Evolutionary conservation across 2,113 vertebrate species (phyloP).

Genomic region (Corvus hawaiiensis): DNA sequence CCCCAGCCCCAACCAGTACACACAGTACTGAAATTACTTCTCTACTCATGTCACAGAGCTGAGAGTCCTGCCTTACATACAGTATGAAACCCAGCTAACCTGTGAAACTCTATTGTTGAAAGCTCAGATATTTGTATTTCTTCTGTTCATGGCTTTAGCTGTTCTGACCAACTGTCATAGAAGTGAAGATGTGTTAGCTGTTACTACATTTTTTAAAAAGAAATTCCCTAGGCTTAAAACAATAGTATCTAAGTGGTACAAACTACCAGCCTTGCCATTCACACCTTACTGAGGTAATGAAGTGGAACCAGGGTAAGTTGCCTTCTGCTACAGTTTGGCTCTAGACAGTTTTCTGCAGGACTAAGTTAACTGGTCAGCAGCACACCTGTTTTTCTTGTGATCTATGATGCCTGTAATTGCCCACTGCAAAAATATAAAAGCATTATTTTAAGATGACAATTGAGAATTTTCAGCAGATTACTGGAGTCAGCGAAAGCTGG

Average conservation of each 20-base stretch:
- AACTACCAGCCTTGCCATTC: conserved; percentile 10
- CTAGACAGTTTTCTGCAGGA: conserved; percentile 37
- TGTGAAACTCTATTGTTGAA: background rate
- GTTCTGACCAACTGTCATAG: background rate
- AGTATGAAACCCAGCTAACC: background rate
- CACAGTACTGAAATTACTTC: background rate
- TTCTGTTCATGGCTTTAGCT: background rate
- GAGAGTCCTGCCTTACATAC: background rate
- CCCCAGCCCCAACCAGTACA: background rate
- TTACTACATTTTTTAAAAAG: background rate
- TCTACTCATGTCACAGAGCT: background rate
- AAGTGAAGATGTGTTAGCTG: background rate
- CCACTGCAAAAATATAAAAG: conserved; percentile 14
- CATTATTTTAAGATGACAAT: conserved; percentile 30
- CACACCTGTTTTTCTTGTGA: conserved; percentile 42
- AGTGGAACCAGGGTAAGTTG: background rate
- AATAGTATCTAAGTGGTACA: background rate
- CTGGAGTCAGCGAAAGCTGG: background rate
- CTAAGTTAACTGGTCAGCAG: conserved; percentile 27
- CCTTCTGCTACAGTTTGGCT: conserved; percentile 8
- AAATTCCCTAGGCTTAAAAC: background rate
- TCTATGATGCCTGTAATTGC: conserved; percentile 52
- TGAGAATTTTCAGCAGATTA: conserved; percentile 38
- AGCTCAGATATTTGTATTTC: background rate
- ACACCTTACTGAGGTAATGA: conserved; percentile 5